phyloP scores from a whole-genome alignment of 2,113 vertebrate species.

The Chelonoidis abingdonii region DNA sequence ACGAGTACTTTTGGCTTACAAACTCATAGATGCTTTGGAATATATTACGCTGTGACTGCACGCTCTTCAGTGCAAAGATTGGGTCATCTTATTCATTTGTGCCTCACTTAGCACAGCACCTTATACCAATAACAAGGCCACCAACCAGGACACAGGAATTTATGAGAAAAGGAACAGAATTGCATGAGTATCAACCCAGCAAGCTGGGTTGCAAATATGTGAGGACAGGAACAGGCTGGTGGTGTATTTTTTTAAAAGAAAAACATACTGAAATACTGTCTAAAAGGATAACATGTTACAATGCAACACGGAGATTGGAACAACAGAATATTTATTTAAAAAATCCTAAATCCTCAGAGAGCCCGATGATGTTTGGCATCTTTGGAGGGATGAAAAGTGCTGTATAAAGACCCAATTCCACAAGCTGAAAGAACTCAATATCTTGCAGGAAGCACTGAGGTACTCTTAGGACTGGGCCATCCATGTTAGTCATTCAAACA shows the following conservation, averaged over 20 bases:
- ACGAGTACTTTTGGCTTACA: constrained; percentile 32
- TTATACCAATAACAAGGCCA: background rate
- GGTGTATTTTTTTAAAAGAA: background rate
- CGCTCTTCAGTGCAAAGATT: constrained; percentile 13
- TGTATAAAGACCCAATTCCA: background rate
- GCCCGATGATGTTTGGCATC: background rate
- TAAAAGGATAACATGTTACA: background rate
- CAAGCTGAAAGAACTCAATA: background rate
- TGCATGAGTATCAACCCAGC: rapidly evolving
- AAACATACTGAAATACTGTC: background rate
- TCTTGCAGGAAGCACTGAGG: rapidly evolving
- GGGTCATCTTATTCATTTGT: background rate
- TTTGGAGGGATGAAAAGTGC: rapidly evolving
- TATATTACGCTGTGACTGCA: constrained; percentile 46
- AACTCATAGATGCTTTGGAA: background rate
- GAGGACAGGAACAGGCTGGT: background rate
- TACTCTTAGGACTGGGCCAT: background rate
- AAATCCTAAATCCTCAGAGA: background rate
- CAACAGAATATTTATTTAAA: background rate
- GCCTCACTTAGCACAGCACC: background rate
- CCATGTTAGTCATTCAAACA: background rate
- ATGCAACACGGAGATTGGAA: background rate
- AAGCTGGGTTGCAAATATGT: background rate
- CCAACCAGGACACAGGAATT: background rate
- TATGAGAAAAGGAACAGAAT: background rate